Percentiles rank a stretch among this genome's conserved stretches.
These are phyloP conservation scores for Pelecanoides urinatrix DNA, from an alignment of 2,113 vertebrate species.

Conservation along the genomic window DNA sequence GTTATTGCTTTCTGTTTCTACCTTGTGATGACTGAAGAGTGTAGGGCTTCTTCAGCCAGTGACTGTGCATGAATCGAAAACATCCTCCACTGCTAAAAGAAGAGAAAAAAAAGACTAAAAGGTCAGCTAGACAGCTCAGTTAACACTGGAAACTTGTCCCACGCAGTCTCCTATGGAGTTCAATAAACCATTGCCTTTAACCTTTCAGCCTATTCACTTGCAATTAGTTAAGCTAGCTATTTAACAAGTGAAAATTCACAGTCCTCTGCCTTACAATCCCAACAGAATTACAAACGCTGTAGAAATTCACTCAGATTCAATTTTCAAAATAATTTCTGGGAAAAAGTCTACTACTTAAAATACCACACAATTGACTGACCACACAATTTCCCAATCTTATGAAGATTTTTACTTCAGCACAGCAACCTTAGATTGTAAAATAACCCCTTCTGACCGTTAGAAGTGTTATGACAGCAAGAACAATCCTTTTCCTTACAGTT, in stretches of 20 bases:
- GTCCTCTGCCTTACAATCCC: not conserved
- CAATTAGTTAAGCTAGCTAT: not conserved
- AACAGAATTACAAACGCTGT: not conserved
- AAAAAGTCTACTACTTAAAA: conserved; percentile 25
- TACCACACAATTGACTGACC: not conserved
- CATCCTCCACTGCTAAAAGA: not conserved
- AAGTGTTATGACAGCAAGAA: not conserved
- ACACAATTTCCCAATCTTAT: not conserved
- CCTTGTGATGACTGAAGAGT: not conserved
- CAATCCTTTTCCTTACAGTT: not conserved
- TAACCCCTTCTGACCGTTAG: not conserved
- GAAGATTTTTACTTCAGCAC: not conserved
- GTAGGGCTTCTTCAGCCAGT: not conserved
- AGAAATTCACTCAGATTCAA: conserved; percentile 6
- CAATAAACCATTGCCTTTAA: not conserved
- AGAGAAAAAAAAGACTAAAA: not conserved
- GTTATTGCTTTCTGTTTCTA: not conserved
- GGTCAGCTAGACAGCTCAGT: not conserved
- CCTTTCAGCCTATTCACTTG: not conserved
- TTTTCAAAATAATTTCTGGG: conserved; percentile 14
- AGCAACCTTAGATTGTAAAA: not conserved
- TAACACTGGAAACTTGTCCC: not conserved
- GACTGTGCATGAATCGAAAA: not conserved
- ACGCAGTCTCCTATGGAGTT: not conserved
- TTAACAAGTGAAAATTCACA: conserved; percentile 10